phyloP scores from a whole-genome alignment of 2,888 invertebrate species.

The Dolichopus griseipennis region DNA sequence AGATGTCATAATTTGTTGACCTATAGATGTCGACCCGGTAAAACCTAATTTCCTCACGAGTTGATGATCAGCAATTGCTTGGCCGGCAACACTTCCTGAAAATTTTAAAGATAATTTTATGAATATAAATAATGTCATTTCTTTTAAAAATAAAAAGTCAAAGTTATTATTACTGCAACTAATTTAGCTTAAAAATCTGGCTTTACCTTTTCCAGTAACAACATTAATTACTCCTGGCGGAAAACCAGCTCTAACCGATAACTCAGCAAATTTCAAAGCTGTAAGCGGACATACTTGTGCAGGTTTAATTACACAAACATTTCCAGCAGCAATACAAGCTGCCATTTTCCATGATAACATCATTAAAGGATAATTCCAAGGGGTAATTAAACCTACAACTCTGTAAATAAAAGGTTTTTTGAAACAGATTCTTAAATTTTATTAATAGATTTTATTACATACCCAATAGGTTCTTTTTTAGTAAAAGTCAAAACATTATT shows the following conservation, averaged over 20 bases:
- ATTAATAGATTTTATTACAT: slow-evolving; percentile 26
- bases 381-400: slow-evolving; percentile 86
- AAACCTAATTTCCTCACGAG: slow-evolving; percentile 87
- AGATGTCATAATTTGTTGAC: slow-evolving; percentile 78
- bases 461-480: slow-evolving; percentile 82
- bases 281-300: slow-evolving; percentile 88
- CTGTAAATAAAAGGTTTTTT: slow-evolving; percentile 41
- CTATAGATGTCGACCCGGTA: slow-evolving; percentile 90
- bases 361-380: slow-evolving; percentile 98
- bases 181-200: background rate
- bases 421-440: background rate
- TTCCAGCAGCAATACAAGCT: slow-evolving; percentile 91
- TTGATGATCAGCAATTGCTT: slow-evolving; percentile 79
- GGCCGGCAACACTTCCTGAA: slow-evolving; percentile 53
- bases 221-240: slow-evolving; percentile 93
- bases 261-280: slow-evolving; percentile 89
- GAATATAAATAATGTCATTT: too few relatives aligned
- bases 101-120: too few relatives aligned
- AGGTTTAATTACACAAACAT: slow-evolving; percentile 93
- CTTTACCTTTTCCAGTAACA: slow-evolving; percentile 71
- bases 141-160: background rate
- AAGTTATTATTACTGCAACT: too few relatives aligned
- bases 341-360: slow-evolving; percentile 99
- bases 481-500: slow-evolving; percentile 84
- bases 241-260: slow-evolving; percentile 81